A percentile compares a stretch with the other conserved stretches of the same genome.
These are phyloP conservation scores for Ageneiosus marmoratus DNA, from an alignment of 2,113 vertebrate species.

Conservation along the genomic window DNA sequence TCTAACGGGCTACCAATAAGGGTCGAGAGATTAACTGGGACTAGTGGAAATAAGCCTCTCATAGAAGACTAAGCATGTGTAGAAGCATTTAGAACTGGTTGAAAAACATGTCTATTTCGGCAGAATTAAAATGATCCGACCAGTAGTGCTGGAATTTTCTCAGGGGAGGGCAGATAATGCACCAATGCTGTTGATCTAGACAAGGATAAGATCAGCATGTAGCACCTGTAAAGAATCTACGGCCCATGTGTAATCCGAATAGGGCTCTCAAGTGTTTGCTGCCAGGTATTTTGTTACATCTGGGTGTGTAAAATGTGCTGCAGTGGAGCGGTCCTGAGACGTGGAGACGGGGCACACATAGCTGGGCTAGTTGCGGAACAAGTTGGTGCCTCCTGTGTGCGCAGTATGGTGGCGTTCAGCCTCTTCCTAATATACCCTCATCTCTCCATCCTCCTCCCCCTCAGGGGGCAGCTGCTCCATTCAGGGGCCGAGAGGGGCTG, in stretches of 20 bases:
- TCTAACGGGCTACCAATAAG: background rate
- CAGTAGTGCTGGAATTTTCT: background rate
- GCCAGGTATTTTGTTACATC: constrained; percentile 23
- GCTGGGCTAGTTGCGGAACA: constrained; percentile 69
- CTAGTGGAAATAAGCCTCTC: background rate
- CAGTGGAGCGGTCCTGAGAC: constrained; percentile 80
- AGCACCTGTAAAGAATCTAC: background rate
- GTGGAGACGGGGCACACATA: constrained; percentile 53
- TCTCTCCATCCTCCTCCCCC: constrained; percentile 50
- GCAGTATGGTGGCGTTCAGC: constrained; percentile 37
- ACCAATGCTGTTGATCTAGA: background rate
- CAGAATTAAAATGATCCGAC: background rate
- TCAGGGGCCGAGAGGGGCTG: constrained; percentile 68
- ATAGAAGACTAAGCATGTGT: background rate
- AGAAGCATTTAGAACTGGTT: background rate
- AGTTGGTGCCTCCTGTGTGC: constrained; percentile 39
- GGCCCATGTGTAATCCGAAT: constrained; percentile 15
- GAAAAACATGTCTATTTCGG: background rate
- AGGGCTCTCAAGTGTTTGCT: constrained; percentile 34
- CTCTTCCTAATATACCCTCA: constrained; percentile 46
- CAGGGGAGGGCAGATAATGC: background rate
- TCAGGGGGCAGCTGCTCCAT: constrained; percentile 54
- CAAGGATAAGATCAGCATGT: background rate
- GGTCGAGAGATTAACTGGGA: background rate
- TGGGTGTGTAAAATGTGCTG: constrained; percentile 61